Evolutionary conservation across 2,797 vertebrate species (phyloP).

Genomic region (Orestias chungarensis): DNA sequence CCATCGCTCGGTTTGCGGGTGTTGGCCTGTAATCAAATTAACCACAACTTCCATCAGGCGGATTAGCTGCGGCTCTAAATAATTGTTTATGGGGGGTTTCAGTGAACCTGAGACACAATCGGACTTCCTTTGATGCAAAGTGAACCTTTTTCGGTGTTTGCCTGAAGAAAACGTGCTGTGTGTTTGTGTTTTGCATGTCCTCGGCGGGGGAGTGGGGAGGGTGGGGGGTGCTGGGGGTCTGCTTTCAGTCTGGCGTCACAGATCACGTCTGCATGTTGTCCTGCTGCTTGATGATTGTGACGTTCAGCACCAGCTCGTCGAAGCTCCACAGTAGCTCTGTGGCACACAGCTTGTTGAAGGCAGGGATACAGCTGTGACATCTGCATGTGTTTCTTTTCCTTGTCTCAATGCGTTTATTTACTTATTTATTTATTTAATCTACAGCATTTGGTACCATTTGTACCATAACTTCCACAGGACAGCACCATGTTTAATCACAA

Average conservation of each 20-base stretch:
- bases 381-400: not conserved
- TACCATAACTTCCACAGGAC: not conserved
- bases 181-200: conserved; percentile 37
- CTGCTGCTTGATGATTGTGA: conserved; percentile 49
- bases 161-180: conserved; percentile 10
- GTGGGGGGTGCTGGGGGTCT: conserved; percentile 41
- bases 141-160: not conserved
- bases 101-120: not conserved
- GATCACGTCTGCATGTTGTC: conserved; percentile 66
- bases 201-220: conserved; percentile 24
- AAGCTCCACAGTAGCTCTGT: conserved; percentile 53
- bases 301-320: conserved; percentile 79
- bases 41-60: conserved; percentile 22
- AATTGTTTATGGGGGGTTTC: no score
- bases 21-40: not conserved
- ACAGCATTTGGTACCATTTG: not conserved
- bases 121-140: conserved; percentile 7
- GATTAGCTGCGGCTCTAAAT: not conserved
- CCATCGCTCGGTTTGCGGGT: not conserved
- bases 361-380: no score
- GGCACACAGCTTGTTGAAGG: not conserved
- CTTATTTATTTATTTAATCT: not conserved
- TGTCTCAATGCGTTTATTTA: not conserved
- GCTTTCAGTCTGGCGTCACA: conserved; percentile 68
- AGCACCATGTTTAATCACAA: not conserved